phyloP scores from a whole-genome alignment of 1,140 invertebrate genomes.

The Dendrolimus punctatus region DNA sequence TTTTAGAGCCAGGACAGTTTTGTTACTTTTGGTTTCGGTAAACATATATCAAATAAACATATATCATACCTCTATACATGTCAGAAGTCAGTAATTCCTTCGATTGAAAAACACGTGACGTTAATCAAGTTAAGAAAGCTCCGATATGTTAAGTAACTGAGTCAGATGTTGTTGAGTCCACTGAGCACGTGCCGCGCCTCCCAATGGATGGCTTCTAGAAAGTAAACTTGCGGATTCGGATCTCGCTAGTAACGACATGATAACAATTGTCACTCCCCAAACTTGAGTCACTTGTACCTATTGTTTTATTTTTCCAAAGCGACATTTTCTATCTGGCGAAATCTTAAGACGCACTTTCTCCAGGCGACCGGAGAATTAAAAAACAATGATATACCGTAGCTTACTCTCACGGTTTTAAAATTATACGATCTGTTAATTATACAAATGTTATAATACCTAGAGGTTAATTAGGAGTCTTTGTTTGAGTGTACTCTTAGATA shows the following conservation, averaged over 20 bases:
- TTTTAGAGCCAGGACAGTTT: too few species aligned
- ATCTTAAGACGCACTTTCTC: constrained; percentile 13
- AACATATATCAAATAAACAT: too few species aligned
- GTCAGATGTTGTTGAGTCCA: constrained; percentile 12
- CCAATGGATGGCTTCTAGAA: constrained; percentile 42
- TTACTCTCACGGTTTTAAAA: too few species aligned
- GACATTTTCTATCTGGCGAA: constrained; percentile 11
- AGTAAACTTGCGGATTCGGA: constrained; percentile 32
- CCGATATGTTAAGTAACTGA: constrained; percentile 23
- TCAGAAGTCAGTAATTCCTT: constrained; percentile 4
- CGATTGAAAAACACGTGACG: constrained; percentile 13
- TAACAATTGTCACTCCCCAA: constrained; percentile 7
- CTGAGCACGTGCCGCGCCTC: constrained; percentile 40
- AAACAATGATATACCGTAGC: constrained; percentile 4
- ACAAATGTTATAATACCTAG: too few species aligned
- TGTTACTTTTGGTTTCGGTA: too few species aligned
- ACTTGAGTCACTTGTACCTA: constrained; percentile 9
- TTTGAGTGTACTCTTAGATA: constrained; percentile 1
- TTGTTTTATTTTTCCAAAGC: constrained; percentile 23
- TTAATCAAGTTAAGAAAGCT: constrained; percentile 11
- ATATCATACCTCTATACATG: too few species aligned
- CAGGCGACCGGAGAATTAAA: constrained; percentile 4
- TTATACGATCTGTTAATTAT: too few species aligned
- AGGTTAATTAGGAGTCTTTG: constrained; percentile 16
- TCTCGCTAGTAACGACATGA: constrained; percentile 7